phyloP scores from a whole-genome alignment of 2,797 vertebrate species.

The Danio tinwini region DNA sequence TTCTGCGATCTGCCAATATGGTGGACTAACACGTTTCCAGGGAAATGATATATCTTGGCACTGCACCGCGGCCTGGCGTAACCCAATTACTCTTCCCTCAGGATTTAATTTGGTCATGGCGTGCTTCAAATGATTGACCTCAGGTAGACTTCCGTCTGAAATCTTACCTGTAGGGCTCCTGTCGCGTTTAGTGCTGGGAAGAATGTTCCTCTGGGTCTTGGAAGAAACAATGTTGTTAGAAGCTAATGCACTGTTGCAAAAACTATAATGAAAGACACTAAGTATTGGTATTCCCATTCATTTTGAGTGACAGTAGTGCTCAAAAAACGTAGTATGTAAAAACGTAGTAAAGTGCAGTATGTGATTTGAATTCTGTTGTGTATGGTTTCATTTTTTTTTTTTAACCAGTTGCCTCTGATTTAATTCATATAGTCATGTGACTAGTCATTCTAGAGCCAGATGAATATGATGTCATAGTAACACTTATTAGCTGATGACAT shows the following conservation, averaged over 20 bases:
- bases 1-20: slow-evolving; percentile 85
- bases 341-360: too few relatives aligned
- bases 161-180: slow-evolving; percentile 44
- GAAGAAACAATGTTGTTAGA: background rate
- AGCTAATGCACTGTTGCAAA: background rate
- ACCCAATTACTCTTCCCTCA: slow-evolving; percentile 69
- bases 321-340: background rate
- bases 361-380: background rate
- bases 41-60: slow-evolving; percentile 76
- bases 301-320: too few relatives aligned
- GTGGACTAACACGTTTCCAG: slow-evolving; percentile 76
- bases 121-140: slow-evolving; percentile 55
- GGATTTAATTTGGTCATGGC: slow-evolving; percentile 68
- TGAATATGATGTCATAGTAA: too few relatives aligned
- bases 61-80: slow-evolving; percentile 64
- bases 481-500: too few relatives aligned
- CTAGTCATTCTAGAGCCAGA: too few relatives aligned
- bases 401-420: background rate
- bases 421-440: background rate
- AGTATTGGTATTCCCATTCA: too few relatives aligned
- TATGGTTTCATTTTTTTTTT: background rate
- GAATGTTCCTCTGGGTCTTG: background rate
- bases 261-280: too few relatives aligned
- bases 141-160: slow-evolving; percentile 41
- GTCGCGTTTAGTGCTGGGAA: background rate